A percentile compares a stretch with the other conserved stretches of the same genome.
phyloP scores from a whole-genome alignment of 2,797 vertebrate genomes.

The Alouatta caraya region DNA sequence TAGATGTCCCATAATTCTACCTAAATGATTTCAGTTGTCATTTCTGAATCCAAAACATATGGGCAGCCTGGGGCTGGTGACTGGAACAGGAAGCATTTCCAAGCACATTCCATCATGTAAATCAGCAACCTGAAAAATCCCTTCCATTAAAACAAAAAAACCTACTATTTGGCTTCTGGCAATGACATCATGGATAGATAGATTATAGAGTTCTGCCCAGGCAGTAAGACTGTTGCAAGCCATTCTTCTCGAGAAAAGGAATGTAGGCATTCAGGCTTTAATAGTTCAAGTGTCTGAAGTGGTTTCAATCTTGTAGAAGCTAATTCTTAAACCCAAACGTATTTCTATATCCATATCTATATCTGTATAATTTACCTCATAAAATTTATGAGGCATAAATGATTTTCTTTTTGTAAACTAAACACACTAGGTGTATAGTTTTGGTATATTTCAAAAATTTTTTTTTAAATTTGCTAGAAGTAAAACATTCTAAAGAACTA shows the following conservation, averaged over 20 bases:
- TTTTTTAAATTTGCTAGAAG: not conserved
- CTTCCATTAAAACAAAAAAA: conserved; percentile 84
- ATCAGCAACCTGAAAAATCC: conserved; percentile 81
- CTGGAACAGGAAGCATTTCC: conserved; percentile 82
- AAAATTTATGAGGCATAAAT: not conserved
- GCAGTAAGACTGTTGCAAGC: conserved; percentile 67
- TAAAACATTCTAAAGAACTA: not conserved
- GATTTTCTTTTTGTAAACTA: not conserved
- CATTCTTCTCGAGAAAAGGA: conserved; percentile 78
- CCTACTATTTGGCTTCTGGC: conserved; percentile 81
- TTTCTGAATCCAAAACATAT: conserved; percentile 78
- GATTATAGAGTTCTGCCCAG: conserved; percentile 76
- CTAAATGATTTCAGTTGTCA: conserved; percentile 86
- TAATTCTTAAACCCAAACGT: conserved; percentile 73
- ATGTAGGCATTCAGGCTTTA: conserved; percentile 74
- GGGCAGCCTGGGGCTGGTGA: conserved; percentile 81
- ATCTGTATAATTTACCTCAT: conserved; percentile 7
- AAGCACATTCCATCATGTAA: conserved; percentile 83
- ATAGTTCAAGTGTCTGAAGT: conserved; percentile 74
- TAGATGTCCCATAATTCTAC: conserved; percentile 77
- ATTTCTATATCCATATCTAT: not conserved
- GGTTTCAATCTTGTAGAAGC: conserved; percentile 69
- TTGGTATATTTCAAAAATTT: not conserved
- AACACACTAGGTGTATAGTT: not conserved
- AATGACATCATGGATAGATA: conserved; percentile 78